Evolutionary conservation across 2,888 invertebrate species (phyloP).

Genomic region (Falcaria lacertinaria): DNA sequence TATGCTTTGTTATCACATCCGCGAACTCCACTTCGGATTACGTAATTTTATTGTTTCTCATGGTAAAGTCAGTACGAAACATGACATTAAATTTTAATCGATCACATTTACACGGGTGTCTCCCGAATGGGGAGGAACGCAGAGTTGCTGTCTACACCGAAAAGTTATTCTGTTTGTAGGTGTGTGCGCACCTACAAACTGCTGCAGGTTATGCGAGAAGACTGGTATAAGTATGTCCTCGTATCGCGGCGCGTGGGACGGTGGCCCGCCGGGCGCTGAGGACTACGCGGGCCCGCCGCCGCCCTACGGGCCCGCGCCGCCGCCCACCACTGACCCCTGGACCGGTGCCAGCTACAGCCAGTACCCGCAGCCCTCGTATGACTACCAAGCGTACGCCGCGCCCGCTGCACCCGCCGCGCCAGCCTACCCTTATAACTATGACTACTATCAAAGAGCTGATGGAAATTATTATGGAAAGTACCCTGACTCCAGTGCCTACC

Average conservation of each 20-base stretch:
- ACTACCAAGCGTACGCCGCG: conserved; percentile 53
- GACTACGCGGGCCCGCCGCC: conserved; percentile 64
- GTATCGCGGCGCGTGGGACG: conserved; percentile 74
- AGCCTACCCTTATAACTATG: conserved; percentile 51
- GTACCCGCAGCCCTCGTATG: conserved; percentile 48
- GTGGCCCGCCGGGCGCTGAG: conserved; percentile 76
- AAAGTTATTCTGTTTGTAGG: conserved; percentile 86
- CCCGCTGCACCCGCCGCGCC: conserved; percentile 23
- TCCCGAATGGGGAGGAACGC: conserved; percentile 48
- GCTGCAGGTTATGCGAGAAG: conserved; percentile 77
- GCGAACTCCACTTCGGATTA: conserved; percentile 56
- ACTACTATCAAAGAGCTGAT: conserved; percentile 51
- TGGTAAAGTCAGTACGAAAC: conserved; percentile 52
- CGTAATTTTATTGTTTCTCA: conserved; percentile 74
- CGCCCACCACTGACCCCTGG: conserved; percentile 68
- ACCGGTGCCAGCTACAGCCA: conserved; percentile 69
- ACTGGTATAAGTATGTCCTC: conserved; percentile 70
- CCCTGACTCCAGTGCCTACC: conserved; percentile 32
- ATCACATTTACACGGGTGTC: conserved; percentile 43
- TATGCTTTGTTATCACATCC: too few species aligned
- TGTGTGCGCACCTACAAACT: conserved; percentile 80
- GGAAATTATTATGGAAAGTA: conserved; percentile 45
- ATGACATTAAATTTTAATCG: conserved; percentile 36
- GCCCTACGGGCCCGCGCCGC: conserved; percentile 44
- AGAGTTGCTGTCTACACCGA: conserved; percentile 81